phyloP scores from a whole-genome alignment of 2,797 vertebrate genomes.

The Diceros bicornis region DNA sequence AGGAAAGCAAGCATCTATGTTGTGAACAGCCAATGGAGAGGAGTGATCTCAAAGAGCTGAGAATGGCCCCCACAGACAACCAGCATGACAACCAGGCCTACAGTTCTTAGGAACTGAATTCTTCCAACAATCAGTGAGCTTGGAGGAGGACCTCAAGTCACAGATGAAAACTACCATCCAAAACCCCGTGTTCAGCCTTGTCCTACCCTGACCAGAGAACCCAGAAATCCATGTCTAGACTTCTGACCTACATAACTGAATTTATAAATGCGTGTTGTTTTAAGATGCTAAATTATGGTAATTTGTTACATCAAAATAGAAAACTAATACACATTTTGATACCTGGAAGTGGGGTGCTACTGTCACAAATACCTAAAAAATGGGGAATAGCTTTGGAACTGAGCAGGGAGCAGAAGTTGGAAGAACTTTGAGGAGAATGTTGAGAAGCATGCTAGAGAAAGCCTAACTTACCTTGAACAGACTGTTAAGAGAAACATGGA shows the following conservation, averaged over 20 bases:
- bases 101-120: not conserved
- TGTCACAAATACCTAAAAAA: slow-evolving; percentile 11
- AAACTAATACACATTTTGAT: slow-evolving; percentile 36
- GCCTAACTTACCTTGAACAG: not conserved
- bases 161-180: not conserved
- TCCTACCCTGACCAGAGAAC: not conserved
- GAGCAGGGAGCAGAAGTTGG: not conserved
- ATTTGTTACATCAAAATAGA: not conserved
- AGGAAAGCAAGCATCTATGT: not conserved
- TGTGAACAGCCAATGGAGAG: not conserved
- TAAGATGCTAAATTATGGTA: not conserved
- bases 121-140: not conserved
- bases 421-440: not conserved
- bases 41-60: not conserved
- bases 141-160: not conserved
- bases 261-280: not conserved
- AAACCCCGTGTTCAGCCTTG: not conserved
- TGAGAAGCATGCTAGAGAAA: not conserved
- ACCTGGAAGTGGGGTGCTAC: not conserved
- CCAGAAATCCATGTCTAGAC: not conserved
- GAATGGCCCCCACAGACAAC: not conserved
- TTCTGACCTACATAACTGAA: not conserved
- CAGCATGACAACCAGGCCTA: not conserved
- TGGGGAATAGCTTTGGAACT: not conserved
- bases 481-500: not conserved